Evolutionary conservation across 37 sponge, comb jelly and placozoan species (phyloP).

Genomic region (Geodia barretti): DNA sequence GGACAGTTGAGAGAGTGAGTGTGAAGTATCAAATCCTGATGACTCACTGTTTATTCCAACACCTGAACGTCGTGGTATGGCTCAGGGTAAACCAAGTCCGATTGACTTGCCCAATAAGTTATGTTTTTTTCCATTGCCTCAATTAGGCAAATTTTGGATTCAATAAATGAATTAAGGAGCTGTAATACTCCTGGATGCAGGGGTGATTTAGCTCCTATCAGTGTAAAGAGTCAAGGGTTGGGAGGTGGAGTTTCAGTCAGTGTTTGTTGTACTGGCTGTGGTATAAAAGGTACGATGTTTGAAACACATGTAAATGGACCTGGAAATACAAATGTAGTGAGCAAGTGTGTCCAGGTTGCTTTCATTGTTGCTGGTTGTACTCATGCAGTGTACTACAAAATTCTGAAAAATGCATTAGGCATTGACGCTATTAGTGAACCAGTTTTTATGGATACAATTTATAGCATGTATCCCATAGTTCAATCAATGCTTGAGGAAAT

Average conservation of each 20-base stretch:
- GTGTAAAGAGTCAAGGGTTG: not conserved
- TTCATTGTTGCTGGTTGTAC: conserved; percentile 18
- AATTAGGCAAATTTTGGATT: not conserved
- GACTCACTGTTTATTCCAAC: too few species aligned
- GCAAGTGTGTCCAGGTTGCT: conserved; percentile 18
- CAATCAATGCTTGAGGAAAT: conserved; percentile 31
- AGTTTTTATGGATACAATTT: not conserved
- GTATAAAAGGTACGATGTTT: not conserved
- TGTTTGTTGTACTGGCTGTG: conserved; percentile 33
- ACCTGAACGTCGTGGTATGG: too few species aligned
- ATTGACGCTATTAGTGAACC: not conserved
- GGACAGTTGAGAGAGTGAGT: too few species aligned
- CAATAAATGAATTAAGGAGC: not conserved
- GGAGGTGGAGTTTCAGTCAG: conserved; percentile 8
- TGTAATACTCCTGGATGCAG: conserved; percentile 15
- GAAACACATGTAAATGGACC: not conserved
- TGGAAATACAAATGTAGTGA: not conserved
- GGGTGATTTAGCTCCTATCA: conserved; percentile 1
- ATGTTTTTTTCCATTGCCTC: too few species aligned
- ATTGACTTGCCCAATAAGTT: too few species aligned
- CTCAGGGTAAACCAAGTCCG: too few species aligned
- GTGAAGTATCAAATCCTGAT: too few species aligned
- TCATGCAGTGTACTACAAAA: conserved; percentile 7
- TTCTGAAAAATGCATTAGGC: conserved; percentile 9
- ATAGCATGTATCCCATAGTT: conserved; percentile 13